Percentiles rank a stretch among this genome's conserved stretches.
Evolutionary conservation across 2,888 invertebrate genomes (phyloP).

Genomic region (Caradrina kadenii): DNA sequence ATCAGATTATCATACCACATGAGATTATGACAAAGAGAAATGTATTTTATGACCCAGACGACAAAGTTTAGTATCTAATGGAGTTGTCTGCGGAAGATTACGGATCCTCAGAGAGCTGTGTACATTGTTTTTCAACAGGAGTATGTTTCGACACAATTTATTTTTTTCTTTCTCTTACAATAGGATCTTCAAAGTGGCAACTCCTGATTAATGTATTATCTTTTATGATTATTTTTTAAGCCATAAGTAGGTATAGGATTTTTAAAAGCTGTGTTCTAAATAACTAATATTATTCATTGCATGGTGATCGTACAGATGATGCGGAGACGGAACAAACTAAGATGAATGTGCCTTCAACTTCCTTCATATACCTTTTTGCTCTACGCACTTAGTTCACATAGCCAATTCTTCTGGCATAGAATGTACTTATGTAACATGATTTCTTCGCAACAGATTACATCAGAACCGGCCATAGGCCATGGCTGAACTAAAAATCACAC

Average conservation of each 20-base stretch:
- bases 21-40: neutral
- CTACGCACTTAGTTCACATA: too few relatives aligned
- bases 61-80: conserved; percentile 30
- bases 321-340: neutral
- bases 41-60: neutral
- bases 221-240: neutral
- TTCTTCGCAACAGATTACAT: neutral
- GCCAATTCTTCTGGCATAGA: neutral
- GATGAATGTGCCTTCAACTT: too few relatives aligned
- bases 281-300: too few relatives aligned
- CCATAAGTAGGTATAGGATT: too few relatives aligned
- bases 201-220: neutral
- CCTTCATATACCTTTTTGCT: too few relatives aligned
- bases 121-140: conserved; percentile 41
- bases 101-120: conserved; percentile 12
- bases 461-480: too few relatives aligned
- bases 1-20: conserved; percentile 61
- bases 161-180: conserved; percentile 3
- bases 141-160: conserved; percentile 9
- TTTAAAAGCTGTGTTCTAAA: too few relatives aligned
- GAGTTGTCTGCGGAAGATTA: conserved; percentile 35
- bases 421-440: too few relatives aligned
- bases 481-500: too few relatives aligned
- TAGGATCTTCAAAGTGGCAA: neutral
- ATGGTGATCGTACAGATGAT: neutral